phyloP scores from a whole-genome alignment of 2,797 vertebrate genomes.

The Phrynocephalus forsythii region DNA sequence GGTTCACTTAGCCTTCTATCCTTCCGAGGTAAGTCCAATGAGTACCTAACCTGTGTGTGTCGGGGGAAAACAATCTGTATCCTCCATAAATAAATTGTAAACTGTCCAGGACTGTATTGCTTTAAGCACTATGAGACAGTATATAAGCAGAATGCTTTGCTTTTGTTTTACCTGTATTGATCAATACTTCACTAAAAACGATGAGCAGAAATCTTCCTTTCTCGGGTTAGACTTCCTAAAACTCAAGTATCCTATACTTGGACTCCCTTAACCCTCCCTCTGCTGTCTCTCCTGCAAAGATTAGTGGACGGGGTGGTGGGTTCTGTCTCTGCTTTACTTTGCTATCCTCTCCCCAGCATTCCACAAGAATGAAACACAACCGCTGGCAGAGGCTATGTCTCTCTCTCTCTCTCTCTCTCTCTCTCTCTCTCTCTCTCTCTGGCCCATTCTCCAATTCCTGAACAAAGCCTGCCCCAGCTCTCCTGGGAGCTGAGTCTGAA shows the following conservation, averaged over 20 bases:
- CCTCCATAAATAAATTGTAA: no score
- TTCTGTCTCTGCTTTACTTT: conserved; percentile 28
- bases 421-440: conserved; percentile 62
- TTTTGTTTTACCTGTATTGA: no score
- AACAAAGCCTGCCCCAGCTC: conserved; percentile 73
- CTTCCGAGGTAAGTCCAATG: no score
- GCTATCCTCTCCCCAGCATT: conserved; percentile 72
- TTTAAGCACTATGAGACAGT: no score
- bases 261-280: background rate
- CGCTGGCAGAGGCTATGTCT: conserved; percentile 71
- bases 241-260: no score
- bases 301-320: background rate
- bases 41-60: no score
- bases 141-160: no score
- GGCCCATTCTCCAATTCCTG: conserved; percentile 66
- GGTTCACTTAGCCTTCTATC: no score
- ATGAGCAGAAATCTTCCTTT: background rate
- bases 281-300: background rate
- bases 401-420: conserved; percentile 7
- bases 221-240: no score
- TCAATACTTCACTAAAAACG: background rate
- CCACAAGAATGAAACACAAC: conserved; percentile 71
- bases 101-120: no score
- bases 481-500: conserved; percentile 51
- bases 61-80: no score